Conservation (phyloP, 2,888 invertebrate genomes). For the Cephus pulcher region DNA sequence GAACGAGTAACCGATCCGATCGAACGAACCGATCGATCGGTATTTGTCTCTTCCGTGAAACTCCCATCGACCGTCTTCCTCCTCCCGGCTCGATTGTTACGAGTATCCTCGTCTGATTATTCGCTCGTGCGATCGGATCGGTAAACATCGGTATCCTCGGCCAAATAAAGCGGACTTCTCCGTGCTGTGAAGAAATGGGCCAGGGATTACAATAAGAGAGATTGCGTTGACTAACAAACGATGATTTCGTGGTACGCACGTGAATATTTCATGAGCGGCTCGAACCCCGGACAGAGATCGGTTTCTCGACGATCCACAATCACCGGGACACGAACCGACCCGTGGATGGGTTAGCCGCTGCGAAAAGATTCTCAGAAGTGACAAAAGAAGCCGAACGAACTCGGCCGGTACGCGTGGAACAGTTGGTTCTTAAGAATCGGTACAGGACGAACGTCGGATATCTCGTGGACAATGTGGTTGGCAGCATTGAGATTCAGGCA, state of each 20-base stretch:
- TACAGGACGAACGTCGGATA: neutral
- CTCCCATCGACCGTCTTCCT: neutral
- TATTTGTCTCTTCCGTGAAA: neutral
- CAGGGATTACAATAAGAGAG: slow-evolving; percentile 34
- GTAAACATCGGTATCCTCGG: slow-evolving; percentile 10
- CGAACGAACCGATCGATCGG: neutral
- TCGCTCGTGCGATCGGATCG: neutral
- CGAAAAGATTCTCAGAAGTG: neutral
- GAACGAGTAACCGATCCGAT: neutral
- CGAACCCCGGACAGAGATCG: neutral
- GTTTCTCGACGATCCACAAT: neutral
- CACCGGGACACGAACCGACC: neutral
- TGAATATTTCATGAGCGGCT: slow-evolving; percentile 59
- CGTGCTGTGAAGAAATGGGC: slow-evolving; percentile 35
- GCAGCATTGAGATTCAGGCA: slow-evolving; percentile 2
- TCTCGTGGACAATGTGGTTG: neutral
- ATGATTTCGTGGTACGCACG: slow-evolving; percentile 35
- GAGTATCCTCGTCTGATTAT: neutral
- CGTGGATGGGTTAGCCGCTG: neutral
- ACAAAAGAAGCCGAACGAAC: neutral
- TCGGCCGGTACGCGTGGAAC: neutral
- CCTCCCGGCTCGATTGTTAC: neutral
- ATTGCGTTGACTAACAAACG: slow-evolving; percentile 30
- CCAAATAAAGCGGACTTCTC: slow-evolving; percentile 24
- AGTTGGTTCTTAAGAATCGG: neutral